These are phyloP conservation scores for Caradrina clavipalpis DNA, from an alignment of 2,888 invertebrate genomes.

Conservation along the genomic window DNA sequence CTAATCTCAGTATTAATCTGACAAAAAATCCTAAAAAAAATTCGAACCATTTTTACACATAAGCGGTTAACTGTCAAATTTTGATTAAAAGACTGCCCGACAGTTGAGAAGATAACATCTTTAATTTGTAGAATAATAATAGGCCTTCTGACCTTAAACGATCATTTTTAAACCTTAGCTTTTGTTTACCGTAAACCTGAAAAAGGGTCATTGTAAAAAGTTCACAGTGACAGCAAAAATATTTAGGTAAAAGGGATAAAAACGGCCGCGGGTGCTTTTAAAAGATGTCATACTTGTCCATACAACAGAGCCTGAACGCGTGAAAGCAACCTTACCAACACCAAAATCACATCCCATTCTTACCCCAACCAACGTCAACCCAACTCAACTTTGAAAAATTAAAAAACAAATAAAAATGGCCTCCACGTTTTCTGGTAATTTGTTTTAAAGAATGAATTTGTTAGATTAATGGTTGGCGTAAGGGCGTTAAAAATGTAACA, in stretches of 20 bases:
- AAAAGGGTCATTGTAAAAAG: too few relatives aligned
- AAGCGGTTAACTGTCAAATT: too few relatives aligned
- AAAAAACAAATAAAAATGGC: constrained; percentile 47
- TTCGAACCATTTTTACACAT: too few relatives aligned
- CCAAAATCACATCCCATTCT: constrained; percentile 16
- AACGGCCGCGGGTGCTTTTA: not conserved
- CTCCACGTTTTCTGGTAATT: constrained; percentile 49
- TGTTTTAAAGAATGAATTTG: constrained; percentile 57
- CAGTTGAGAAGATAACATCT: too few relatives aligned
- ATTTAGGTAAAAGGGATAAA: not conserved
- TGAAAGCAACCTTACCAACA: not conserved
- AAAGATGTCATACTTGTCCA: not conserved
- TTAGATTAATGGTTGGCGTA: constrained; percentile 60
- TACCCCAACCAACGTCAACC: constrained; percentile 45
- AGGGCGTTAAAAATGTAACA: constrained; percentile 51
- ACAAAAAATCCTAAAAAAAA: too few relatives aligned
- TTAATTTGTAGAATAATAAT: too few relatives aligned
- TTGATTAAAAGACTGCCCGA: too few relatives aligned
- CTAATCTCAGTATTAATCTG: too few relatives aligned
- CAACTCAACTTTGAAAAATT: constrained; percentile 40
- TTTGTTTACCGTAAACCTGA: too few relatives aligned
- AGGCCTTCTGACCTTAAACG: too few relatives aligned
- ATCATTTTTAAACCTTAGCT: too few relatives aligned
- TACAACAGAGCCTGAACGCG: not conserved
- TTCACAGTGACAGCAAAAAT: not conserved